phyloP scores from a whole-genome alignment of 2,888 invertebrate genomes.

The Tetanocera ferruginea region DNA sequence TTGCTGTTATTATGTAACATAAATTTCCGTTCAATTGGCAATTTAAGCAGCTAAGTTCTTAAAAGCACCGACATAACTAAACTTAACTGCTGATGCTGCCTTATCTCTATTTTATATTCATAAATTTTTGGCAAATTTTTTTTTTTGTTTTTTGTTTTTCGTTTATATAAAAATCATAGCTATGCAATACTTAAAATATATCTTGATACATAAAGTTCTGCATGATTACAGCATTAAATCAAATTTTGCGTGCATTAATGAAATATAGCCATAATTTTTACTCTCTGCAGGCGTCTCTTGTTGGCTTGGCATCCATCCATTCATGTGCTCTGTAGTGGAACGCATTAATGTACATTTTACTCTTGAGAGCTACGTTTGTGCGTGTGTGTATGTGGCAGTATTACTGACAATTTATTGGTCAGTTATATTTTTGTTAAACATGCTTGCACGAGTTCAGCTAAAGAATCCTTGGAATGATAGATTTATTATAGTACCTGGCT shows the following conservation, averaged over 20 bases:
- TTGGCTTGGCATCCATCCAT: background rate
- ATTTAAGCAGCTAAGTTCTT: too few species aligned
- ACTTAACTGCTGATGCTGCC: too few species aligned
- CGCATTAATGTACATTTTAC: constrained; percentile 30
- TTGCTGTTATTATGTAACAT: too few species aligned
- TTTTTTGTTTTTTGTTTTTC: too few species aligned
- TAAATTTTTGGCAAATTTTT: too few species aligned
- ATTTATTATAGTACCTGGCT: constrained; percentile 41
- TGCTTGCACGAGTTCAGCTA: constrained; percentile 37
- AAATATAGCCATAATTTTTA: constrained; percentile 7
- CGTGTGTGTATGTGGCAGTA: constrained; percentile 3
- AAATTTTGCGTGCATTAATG: constrained; percentile 4
- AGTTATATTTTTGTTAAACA: constrained; percentile 43
- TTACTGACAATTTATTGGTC: constrained; percentile 42
- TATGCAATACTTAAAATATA: too few species aligned
- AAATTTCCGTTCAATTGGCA: too few species aligned
- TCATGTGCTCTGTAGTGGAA: constrained; percentile 31
- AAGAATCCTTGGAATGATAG: constrained; percentile 32
- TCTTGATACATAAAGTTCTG: background rate
- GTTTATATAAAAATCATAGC: too few species aligned
- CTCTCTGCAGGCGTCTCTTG: background rate
- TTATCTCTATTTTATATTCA: too few species aligned
- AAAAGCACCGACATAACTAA: too few species aligned
- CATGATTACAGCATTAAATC: constrained; percentile 4
- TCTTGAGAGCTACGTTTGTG: background rate